Base-by-base conservation (phyloP, 2,797 vertebrate genomes). In the Peromyscus eremicus region DNA sequence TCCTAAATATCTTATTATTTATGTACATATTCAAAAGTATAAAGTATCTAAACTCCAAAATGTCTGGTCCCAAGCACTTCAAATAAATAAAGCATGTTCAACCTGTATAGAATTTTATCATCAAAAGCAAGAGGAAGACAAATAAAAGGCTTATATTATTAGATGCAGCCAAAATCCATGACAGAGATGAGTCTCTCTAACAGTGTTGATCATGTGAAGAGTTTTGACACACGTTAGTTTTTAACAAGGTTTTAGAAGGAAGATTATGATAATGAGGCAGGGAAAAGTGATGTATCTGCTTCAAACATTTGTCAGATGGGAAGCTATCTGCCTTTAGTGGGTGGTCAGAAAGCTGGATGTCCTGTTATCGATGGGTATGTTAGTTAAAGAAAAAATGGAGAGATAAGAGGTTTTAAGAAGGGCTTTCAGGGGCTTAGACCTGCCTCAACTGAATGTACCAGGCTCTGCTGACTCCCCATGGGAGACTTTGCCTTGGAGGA, bases 221-320 rank as follows among this genome's bases (percentile, higher is more conserved):
- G 52, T 76, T 89, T 89, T 95, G 64, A 73, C 29, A 76, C 60
- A 66, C 81, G 1, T 80, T 82, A 17, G n/a, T 79, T 93, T 77
- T 88, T 93, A 87, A 49, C 27, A 64, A 92, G 64, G 23, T 62
- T 92, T 93, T 84, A 55, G 40, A 80, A 79, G n/a, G 87, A 88
- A 55, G 34, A 46, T 68, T 79, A 90, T 93, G 66, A 27, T n/a
- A 55, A 23, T 68, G 14, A 90, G 6, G 6, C n/a, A 95, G 3
- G 76, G 13, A 77, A 92, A 94, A 60, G 11, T 5, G 92, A 89
- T 1, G 43, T 90, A n/a, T 37, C 25, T 84, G 29, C 40, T 25
- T 32, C 66, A 66, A 52, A 64, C 76, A 37, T n/a, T 85, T 89
- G 82, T 76, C 77, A 90, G 71, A 43, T 23, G 25, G 6, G 49